phyloP scores from a whole-genome alignment of 2,797 vertebrate species.

The Liasis olivaceus region DNA sequence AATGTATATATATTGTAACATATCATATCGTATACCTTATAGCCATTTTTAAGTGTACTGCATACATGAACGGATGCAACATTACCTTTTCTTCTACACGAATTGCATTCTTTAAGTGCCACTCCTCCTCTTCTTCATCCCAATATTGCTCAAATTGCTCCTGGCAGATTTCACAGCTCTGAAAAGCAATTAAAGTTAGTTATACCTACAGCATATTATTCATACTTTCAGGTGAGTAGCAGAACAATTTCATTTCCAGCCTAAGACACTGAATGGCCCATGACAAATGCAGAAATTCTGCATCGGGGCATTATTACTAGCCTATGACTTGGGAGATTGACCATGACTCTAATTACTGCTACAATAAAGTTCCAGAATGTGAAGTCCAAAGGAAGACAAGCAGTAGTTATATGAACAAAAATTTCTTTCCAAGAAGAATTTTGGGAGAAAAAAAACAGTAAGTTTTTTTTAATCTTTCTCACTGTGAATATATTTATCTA shows the following conservation, averaged over 20 bases:
- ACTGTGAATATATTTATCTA: background rate
- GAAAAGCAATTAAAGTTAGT: constrained; percentile 37
- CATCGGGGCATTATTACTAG: background rate
- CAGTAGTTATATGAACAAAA: background rate
- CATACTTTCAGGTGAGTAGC: background rate
- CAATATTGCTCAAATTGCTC: constrained; percentile 98
- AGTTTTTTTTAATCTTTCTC: background rate
- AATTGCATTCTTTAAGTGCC: constrained; percentile 96
- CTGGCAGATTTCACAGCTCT: constrained; percentile 97
- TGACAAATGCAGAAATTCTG: background rate
- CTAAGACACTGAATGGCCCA: background rate
- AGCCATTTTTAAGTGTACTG: background rate
- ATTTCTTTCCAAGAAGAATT: background rate
- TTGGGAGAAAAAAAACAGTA: too few relatives aligned
- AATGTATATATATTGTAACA: too few relatives aligned
- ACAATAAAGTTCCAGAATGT: background rate
- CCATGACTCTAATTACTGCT: background rate
- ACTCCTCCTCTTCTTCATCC: constrained; percentile 99
- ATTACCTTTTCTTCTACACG: constrained; percentile 92
- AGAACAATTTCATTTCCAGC: background rate
- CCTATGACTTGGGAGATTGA: background rate
- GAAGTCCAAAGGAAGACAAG: background rate
- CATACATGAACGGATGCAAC: background rate
- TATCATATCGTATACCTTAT: too few relatives aligned
- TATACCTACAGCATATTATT: background rate